Evolutionary conservation across 2,113 vertebrate species (phyloP), one percentile per base, ranked within the genome.

Genomic region (Hiodon tergisus): DNA sequence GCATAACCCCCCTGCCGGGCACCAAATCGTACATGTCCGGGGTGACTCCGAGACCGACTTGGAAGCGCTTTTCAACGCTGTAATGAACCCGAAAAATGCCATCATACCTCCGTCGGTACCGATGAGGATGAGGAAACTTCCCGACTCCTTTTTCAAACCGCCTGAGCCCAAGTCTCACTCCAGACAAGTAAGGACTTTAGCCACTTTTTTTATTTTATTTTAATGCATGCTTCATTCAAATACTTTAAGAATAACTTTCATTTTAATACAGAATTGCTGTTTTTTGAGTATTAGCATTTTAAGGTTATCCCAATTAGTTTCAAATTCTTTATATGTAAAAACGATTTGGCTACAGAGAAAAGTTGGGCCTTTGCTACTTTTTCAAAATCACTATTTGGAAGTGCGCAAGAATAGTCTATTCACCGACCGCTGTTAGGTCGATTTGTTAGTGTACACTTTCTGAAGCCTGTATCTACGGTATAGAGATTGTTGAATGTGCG

Each of bases 141-240:
- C 95, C 14, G 94, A 96, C 86, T 97, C 94, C 73, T 97, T 97
- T 92, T 96, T 97, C 90, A 94, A 93, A 83, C 95, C 92, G 69
- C 95, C 94, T 2, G 94, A 95, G 57, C 92, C 93, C 73, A 92
- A 94, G 60, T 89, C 92, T 69, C 95, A 95, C 92, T 95, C 93
- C 82, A 91, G 93, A 84, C 93, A 95, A 91, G 94, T 94, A 89
- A 82, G 80, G 3, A 3, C 66, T 31, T 31, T 1, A 31, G 31
- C 31, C 48, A 69, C 10, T 11, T 2, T 11, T 46, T 16, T 8
- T 6, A 65, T 16, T 31, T 31, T 10, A 9, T 47, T 1, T 9
- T 31, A 46, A 47, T 16, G 58, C 16, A 52, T 66, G 46, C 63
- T 59, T 6, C 16, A 31, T 31, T 31, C 31, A 31, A 31, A 31